Conservation (phyloP, 2,888 invertebrate genomes). For the Epirrhoe alternata region DNA sequence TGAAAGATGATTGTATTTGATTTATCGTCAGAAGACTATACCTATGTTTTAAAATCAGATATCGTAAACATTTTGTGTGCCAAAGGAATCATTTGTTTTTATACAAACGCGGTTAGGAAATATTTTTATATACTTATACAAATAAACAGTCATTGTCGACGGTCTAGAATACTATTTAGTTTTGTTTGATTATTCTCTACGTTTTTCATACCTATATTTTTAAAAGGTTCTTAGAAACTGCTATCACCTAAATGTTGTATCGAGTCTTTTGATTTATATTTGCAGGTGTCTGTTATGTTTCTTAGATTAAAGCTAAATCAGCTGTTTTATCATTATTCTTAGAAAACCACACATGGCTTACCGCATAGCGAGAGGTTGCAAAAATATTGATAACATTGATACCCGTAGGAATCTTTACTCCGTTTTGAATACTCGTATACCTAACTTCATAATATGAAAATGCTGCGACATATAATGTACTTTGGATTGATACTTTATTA, state of each 20-base stretch:
- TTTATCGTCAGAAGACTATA: neutral
- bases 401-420: conserved; percentile 7
- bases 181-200: too few relatives aligned
- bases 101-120: too few relatives aligned
- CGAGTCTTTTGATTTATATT: neutral
- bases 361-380: conserved; percentile 31
- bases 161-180: too few relatives aligned
- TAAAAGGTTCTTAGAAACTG: neutral
- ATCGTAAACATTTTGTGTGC: neutral
- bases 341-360: conserved; percentile 24
- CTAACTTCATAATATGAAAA: too few relatives aligned
- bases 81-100: too few relatives aligned
- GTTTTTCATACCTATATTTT: too few relatives aligned
- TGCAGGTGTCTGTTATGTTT: neutral
- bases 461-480: too few relatives aligned
- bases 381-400: conserved; percentile 27
- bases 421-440: too few relatives aligned
- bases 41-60: neutral
- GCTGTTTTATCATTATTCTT: conserved; percentile 35
- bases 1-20: conserved; percentile 10
- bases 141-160: too few relatives aligned
- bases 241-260: neutral
- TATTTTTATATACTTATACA: too few relatives aligned
- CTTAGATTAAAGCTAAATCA: neutral
- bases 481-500: too few relatives aligned